Conservation (phyloP, 2,113 vertebrate genomes). For the Apteryx owenii region DNA sequence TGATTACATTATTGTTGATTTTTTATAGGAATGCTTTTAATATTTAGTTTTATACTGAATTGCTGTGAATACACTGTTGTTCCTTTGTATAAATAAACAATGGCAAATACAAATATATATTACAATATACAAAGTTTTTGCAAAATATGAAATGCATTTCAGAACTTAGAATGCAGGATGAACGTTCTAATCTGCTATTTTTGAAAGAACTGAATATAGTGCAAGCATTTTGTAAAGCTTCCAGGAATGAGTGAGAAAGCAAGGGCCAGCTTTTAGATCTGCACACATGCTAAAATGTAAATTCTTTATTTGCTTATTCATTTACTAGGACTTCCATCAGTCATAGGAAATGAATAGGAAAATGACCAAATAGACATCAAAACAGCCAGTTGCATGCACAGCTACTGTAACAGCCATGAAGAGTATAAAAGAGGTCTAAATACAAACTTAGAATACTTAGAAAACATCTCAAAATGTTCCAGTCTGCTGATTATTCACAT, state of each 20-base stretch:
- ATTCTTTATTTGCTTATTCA: not conserved
- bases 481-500: not conserved
- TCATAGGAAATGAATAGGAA: not conserved
- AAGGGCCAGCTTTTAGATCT: not conserved
- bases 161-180: not conserved
- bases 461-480: not conserved
- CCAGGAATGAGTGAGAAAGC: not conserved
- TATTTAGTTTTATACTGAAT: not conserved
- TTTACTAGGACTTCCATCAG: not conserved
- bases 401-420: not conserved
- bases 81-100: not conserved
- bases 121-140: not conserved
- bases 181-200: not conserved
- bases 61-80: not conserved
- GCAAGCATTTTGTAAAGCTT: not conserved
- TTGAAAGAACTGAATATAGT: not conserved
- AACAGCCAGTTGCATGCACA: not conserved
- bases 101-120: not conserved
- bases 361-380: not conserved
- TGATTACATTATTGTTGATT: not conserved
- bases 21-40: not conserved
- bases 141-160: not conserved
- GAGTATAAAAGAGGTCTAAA: not conserved
- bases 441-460: not conserved
- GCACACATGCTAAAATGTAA: fast-evolving